Evolutionary conservation across 1,140 invertebrate genomes (phyloP), one percentile per base, ranked within the genome.

Genomic region (Linepithema humile): DNA sequence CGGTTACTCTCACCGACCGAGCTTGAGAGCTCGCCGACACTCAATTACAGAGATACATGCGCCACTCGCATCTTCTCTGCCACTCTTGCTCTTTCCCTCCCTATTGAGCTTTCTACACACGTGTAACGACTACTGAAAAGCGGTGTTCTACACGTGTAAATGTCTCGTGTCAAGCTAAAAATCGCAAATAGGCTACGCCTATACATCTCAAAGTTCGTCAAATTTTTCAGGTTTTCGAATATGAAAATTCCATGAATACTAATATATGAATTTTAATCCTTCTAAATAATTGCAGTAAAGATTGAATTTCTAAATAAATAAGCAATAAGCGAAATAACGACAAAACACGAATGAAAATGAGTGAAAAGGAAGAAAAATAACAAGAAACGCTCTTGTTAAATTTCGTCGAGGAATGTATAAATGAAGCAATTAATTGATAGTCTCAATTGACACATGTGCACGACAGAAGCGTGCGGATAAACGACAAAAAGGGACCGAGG

Each of bases 31-130:
- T 26, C 60, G 45, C 53, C 53, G 55, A 75, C 84, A 75, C 62
- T 86, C 84, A 85, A 87, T 87, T 85, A 83, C 70, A 60, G 53
- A 23, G 45, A 55, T 59, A 57, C 32, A 59, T 53, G 40, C 70
- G 64, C 43, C 40, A 65, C 20, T 9, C 23, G 12, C 60, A 12
- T 64, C 45, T 53, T 15, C 6, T 23, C 10, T 29, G 10, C 32
- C 20, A 17, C 17, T 32, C 57, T n/a, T 17, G 15, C 38, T 15
- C 57, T 77, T 15, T 38, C 43, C 20, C 38, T 78, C 45, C 7
- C 23, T n/a, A n/a, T n/a, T n/a, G 20, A 6, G 59, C 35, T 20
- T 15, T 65, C 26, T 26, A 40, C 32, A 53, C 10, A 10, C 40
- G 3, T 75, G 40, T 64, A 64, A 65, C 20, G 32, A 23, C 62